These are phyloP conservation scores for Stichodactyla mertensii DNA, from an alignment of 64 coral and sea anemone genomes.

Conservation along the genomic window DNA sequence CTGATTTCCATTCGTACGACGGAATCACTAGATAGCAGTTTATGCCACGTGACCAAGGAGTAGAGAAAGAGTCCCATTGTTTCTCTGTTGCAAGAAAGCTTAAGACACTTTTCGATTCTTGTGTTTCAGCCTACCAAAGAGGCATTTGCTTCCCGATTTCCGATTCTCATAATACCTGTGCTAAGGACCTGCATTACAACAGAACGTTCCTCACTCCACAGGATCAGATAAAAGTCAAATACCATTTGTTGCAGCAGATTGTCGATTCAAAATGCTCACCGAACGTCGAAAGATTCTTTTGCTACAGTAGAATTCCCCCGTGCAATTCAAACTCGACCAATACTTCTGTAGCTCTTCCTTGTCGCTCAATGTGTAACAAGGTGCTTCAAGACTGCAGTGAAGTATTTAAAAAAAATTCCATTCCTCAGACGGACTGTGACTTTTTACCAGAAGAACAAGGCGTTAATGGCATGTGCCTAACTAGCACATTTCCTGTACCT, in stretches of 20 bases:
- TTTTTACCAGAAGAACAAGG: slow-evolving; percentile 25
- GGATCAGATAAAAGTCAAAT: slow-evolving; percentile 4
- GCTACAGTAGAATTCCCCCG: slow-evolving; percentile 37
- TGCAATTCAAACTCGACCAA: slow-evolving; percentile 31
- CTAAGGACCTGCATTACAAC: slow-evolving; percentile 39
- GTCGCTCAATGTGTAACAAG: slow-evolving; percentile 50
- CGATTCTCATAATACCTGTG: slow-evolving; percentile 9
- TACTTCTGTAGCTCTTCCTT: slow-evolving; percentile 46
- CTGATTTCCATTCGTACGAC: no score
- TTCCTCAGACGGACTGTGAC: slow-evolving; percentile 37
- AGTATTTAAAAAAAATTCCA: background rate
- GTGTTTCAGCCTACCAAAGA: slow-evolving; percentile 26
- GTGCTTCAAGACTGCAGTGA: slow-evolving; percentile 39
- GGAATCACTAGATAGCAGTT: no score
- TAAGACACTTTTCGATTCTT: background rate
- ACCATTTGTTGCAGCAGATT: background rate
- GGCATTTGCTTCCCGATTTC: slow-evolving; percentile 31
- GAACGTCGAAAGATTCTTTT: slow-evolving; percentile 48
- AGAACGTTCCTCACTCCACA: slow-evolving; percentile 37
- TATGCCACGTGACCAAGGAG: no score
- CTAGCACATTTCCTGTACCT: slow-evolving; percentile 41
- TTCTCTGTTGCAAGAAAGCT: no score
- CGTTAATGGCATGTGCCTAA: slow-evolving; percentile 43
- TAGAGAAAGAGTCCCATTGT: no score
- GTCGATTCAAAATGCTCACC: slow-evolving; percentile 36